These are phyloP conservation scores for Globia sparganii DNA, from an alignment of 2,888 invertebrate species.

Conservation along the genomic window DNA sequence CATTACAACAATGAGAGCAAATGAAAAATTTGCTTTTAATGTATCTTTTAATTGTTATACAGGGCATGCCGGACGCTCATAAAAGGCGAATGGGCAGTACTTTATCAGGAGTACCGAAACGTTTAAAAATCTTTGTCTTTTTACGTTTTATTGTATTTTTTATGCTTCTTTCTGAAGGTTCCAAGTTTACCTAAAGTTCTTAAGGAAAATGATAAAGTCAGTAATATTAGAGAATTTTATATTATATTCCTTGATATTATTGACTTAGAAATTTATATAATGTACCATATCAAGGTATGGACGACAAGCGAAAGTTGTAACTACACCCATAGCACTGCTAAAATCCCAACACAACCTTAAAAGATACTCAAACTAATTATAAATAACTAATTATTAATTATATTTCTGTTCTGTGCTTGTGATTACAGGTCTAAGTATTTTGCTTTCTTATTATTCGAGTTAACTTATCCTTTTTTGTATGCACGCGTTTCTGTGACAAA, in stretches of 20 bases:
- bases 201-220: neutral
- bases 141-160: slow-evolving; percentile 4
- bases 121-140: slow-evolving; percentile 52
- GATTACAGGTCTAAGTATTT: neutral
- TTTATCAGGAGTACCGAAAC: slow-evolving; percentile 49
- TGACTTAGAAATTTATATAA: neutral
- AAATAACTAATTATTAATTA: neutral
- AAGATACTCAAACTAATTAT: neutral
- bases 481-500: neutral
- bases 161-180: neutral
- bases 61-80: slow-evolving; percentile 51
- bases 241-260: neutral
- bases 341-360: neutral
- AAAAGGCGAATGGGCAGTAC: slow-evolving; percentile 70
- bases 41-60: slow-evolving; percentile 59
- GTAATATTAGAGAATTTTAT: neutral
- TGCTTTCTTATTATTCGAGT: neutral
- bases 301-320: neutral
- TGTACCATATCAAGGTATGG: neutral
- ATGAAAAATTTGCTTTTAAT: slow-evolving; percentile 54
- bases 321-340: too few relatives aligned
- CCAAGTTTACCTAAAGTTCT: neutral
- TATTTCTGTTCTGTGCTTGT: neutral
- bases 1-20: slow-evolving; percentile 44
- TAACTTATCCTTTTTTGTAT: neutral